These are phyloP conservation scores for Oplegnathus fasciatus DNA, from an alignment of 2,113 vertebrate species.

Conservation along the genomic window DNA sequence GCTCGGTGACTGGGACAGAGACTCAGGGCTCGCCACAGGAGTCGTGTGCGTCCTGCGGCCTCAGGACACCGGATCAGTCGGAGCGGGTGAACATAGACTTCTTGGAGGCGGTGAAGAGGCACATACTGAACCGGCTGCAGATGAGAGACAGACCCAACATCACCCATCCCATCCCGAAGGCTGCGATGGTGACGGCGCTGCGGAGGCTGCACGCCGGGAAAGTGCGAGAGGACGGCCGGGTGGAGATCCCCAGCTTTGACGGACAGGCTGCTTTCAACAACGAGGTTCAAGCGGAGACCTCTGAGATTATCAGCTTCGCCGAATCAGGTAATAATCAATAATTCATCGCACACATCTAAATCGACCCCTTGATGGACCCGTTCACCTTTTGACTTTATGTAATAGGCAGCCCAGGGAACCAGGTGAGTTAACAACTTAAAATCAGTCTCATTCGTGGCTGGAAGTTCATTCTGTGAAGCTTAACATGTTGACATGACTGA, in stretches of 20 bases:
- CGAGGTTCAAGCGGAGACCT: slow-evolving; percentile 89
- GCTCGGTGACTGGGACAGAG: slow-evolving; percentile 81
- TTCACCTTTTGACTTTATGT: slow-evolving; percentile 30
- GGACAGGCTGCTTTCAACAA: slow-evolving; percentile 90
- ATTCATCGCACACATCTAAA: slow-evolving; percentile 36
- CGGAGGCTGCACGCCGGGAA: slow-evolving; percentile 96
- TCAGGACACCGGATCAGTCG: slow-evolving; percentile 89
- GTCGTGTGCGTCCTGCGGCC: slow-evolving; percentile 93
- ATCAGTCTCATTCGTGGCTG: background rate
- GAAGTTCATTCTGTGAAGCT: background rate
- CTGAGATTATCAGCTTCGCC: slow-evolving; percentile 98
- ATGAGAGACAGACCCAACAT: slow-evolving; percentile 97
- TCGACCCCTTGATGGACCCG: slow-evolving; percentile 55
- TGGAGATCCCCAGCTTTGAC: slow-evolving; percentile 96
- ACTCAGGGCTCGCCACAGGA: slow-evolving; percentile 83
- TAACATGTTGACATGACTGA: background rate
- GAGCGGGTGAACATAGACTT: slow-evolving; percentile 91
- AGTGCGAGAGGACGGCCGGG: slow-evolving; percentile 93
- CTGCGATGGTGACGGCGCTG: slow-evolving; percentile 96
- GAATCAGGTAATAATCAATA: slow-evolving; percentile 90
- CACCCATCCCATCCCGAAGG: slow-evolving; percentile 95
- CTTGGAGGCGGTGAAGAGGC: slow-evolving; percentile 96
- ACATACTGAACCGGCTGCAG: slow-evolving; percentile 95
- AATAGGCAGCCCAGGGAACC: background rate
- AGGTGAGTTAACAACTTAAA: background rate